Evolutionary conservation across 2,888 invertebrate species (phyloP), one percentile per base, ranked within the genome.

Genomic region (Euclidia mi): DNA sequence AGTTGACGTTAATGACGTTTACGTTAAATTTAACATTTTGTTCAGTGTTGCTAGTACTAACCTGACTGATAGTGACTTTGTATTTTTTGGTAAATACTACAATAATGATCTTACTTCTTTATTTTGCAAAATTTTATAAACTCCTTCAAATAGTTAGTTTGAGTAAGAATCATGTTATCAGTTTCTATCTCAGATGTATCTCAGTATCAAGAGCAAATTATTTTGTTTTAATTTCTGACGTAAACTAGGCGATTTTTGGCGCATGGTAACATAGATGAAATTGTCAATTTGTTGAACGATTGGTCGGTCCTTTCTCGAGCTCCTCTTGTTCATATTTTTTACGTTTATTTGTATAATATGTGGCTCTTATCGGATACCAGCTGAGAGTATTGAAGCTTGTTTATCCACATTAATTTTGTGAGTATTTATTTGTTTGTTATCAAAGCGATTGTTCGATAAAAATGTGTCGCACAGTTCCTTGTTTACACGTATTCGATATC

Each of bases 401-500:
- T 72, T 76, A 65, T 67, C 64, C 45, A 65, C 45, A 61, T 66
- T 74, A 61, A 80, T 63, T 76, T 83, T 91, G 93, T 93, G 71
- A 92, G 93, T 92, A 80, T 62, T 58, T 58, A 25, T 51, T 67
- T 53, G 15, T 29, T 17, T 9, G 42, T 52, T 41, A 49, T 50
- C 12, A 46, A 38, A 31, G 29, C 17, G 50, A 49, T 56, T 55
- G 59, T 49, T 18, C 48, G 15, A 35, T 34, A 65, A 78, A 82
- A 85, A 74, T 74, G 74, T 70, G 75, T 76, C 64, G 60, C 68
- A 70, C 70, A 59, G 65, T 72, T 72, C 76, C 82, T 92, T 94
- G 94, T 94, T 94, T 94, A 94, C 93, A 93, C 94, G 94, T 94
- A 89, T 89, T 82, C 84, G 81, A 56, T 80, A 76, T 81, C 77